These are phyloP conservation scores for Nematopogon swammerdamellus DNA, from an alignment of 2,888 invertebrate species.

Conservation along the genomic window DNA sequence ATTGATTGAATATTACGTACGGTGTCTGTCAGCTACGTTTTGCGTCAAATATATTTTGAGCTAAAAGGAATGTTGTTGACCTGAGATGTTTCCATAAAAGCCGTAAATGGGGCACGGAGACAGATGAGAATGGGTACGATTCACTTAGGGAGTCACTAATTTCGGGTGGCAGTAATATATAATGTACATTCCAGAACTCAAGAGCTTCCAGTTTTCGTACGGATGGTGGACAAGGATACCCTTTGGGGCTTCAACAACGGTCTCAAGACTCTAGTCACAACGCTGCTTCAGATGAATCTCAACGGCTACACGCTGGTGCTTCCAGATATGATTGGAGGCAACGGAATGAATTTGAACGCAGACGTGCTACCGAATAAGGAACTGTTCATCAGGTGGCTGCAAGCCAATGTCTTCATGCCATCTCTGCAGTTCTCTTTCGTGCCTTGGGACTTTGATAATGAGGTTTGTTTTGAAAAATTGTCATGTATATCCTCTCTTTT, in stretches of 20 bases:
- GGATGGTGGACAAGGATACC: slow-evolving; percentile 78
- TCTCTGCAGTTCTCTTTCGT: slow-evolving; percentile 74
- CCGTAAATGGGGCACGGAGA: too few relatives aligned
- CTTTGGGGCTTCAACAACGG: slow-evolving; percentile 69
- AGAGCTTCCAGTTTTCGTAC: slow-evolving; percentile 64
- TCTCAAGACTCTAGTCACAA: slow-evolving; percentile 67
- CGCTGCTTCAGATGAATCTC: slow-evolving; percentile 62
- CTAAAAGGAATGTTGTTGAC: too few relatives aligned
- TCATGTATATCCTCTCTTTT: neutral
- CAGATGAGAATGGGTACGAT: too few relatives aligned
- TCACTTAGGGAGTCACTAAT: too few relatives aligned
- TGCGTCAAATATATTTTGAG: too few relatives aligned
- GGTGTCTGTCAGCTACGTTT: too few relatives aligned
- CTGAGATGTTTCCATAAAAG: too few relatives aligned
- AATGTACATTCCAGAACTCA: slow-evolving; percentile 61
- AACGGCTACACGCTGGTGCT: slow-evolving; percentile 70
- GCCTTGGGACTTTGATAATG: slow-evolving; percentile 74
- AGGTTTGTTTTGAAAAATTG: too few relatives aligned
- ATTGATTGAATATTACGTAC: too few relatives aligned
- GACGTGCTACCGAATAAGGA: slow-evolving; percentile 55
- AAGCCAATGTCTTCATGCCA: slow-evolving; percentile 75
- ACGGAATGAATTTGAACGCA: slow-evolving; percentile 50
- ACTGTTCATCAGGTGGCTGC: slow-evolving; percentile 74
- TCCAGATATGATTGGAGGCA: slow-evolving; percentile 79
- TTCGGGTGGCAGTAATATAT: too few relatives aligned